Conservation (phyloP, 2,113 vertebrate genomes). For the Coptodon bakossiorum region DNA sequence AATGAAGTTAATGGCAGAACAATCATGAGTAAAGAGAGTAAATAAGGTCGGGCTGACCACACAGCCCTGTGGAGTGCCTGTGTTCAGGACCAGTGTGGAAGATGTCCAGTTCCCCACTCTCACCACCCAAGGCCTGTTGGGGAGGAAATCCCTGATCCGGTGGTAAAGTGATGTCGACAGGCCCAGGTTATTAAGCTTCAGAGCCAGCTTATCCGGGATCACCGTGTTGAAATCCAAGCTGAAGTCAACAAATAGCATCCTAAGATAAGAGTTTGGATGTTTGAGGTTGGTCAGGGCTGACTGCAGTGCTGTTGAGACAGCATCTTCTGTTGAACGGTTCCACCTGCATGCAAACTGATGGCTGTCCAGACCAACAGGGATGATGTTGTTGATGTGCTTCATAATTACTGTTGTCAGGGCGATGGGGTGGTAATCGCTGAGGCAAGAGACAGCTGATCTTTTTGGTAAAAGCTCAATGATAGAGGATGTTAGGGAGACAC, state of each 20-base stretch:
- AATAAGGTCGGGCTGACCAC: not conserved
- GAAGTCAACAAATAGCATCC: not conserved
- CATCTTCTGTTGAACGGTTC: not conserved
- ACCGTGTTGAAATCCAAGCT: not conserved
- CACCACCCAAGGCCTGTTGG: not conserved
- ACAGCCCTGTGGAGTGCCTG: not conserved
- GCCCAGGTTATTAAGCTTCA: not conserved
- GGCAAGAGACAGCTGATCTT: not conserved
- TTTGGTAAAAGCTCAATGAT: not conserved
- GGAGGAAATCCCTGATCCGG: not conserved
- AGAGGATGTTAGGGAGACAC: not conserved
- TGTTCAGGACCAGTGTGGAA: not conserved
- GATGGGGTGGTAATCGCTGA: not conserved
- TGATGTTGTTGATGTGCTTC: not conserved
- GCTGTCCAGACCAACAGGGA: not conserved
- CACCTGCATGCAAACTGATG: not conserved
- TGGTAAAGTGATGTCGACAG: not conserved
- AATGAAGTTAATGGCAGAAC: not conserved
- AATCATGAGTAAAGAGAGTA: not conserved
- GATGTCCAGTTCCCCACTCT: not conserved
- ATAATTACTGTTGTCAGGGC: not conserved
- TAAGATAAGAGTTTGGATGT: not conserved
- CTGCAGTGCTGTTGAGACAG: not conserved
- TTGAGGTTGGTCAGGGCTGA: not conserved
- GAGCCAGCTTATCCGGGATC: not conserved